Conservation (phyloP, 2,113 vertebrate genomes). For the Oreochromis tanganicae region DNA sequence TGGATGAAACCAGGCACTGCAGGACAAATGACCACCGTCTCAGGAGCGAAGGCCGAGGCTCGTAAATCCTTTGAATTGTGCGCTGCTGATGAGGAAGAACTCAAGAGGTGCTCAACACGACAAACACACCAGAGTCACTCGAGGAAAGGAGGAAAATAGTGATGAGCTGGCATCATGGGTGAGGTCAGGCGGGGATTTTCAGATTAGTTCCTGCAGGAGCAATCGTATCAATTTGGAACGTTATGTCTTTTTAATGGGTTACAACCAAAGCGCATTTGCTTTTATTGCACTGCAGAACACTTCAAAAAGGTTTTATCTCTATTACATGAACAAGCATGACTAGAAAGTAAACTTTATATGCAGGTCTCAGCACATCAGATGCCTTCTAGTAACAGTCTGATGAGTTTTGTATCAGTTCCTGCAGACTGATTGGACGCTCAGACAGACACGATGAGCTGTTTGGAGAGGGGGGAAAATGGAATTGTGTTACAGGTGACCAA, state of each 20-base stretch:
- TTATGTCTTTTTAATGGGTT: not conserved
- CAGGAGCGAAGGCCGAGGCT: not conserved
- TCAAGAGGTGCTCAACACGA: constrained; percentile 17
- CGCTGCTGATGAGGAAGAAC: not conserved
- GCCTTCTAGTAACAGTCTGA: not conserved
- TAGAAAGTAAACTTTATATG: not conserved
- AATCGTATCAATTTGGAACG: not conserved
- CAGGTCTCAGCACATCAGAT: not conserved
- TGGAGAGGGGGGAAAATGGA: not conserved
- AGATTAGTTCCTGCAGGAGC: not conserved
- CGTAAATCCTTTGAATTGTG: not conserved
- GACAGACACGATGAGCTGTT: not conserved
- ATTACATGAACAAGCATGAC: not conserved
- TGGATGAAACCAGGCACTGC: not conserved
- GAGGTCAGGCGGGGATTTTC: not conserved
- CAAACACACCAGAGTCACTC: not conserved
- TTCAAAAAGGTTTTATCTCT: not conserved
- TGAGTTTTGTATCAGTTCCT: not conserved
- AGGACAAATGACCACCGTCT: constrained; percentile 16
- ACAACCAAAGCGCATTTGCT: not conserved
- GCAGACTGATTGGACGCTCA: not conserved
- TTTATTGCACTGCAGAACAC: not conserved
- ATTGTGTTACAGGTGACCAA: constrained; percentile 33
- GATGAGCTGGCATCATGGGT: not conserved
- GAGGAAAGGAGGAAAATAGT: not conserved